Evolutionary conservation across 2,888 invertebrate species (phyloP), one percentile per base, ranked within the genome.

Genomic region (Temnothorax unifasciatus): DNA sequence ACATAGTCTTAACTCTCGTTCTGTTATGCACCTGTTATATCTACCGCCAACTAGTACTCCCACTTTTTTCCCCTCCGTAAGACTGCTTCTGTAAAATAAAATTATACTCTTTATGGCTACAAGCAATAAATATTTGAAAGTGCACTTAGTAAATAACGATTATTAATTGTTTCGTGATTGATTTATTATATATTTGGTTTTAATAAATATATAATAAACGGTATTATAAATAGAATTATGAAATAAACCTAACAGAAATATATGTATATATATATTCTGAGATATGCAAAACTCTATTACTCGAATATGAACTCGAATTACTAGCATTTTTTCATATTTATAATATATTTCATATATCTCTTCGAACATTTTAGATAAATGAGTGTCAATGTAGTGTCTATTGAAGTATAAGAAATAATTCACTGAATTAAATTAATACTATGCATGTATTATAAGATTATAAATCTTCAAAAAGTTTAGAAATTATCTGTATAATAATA

Each of bases 1-100:
- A 92, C 91, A 92, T 93, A 93, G 93, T 93, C 93, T 93, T 92
- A 91, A 90, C 88, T 93, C 92, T 92, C 93, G 93, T 92, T 92
- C 93, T 87, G 86, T 92, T 86, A 89, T 91, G 91, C 93, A 94
- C 92, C 92, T 92, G 93, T 93, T 93, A 93, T 92, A 92, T 93
- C 92, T 94, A 94, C 91, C 92, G 92, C 91, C 93, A 91, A 93
- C 89, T 92, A 92, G 90, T 90, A 91, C 87, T 92, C 89, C 91
- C 87, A 89, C 92, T 90, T 90, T 91, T 89, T 90, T 87, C 89
- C 91, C 89, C 91, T 88, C 91, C 92, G 89, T 91, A 88, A 90
- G 89, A 92, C 92, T 91, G 92, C 93, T 92, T 93, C 94, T 93
- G 91, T 52, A 89, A 91, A 89, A 84, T 75, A 87, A 68, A 88